Base-by-base conservation (phyloP, 2,888 invertebrate species). In the Lamellibrachia columna region DNA sequence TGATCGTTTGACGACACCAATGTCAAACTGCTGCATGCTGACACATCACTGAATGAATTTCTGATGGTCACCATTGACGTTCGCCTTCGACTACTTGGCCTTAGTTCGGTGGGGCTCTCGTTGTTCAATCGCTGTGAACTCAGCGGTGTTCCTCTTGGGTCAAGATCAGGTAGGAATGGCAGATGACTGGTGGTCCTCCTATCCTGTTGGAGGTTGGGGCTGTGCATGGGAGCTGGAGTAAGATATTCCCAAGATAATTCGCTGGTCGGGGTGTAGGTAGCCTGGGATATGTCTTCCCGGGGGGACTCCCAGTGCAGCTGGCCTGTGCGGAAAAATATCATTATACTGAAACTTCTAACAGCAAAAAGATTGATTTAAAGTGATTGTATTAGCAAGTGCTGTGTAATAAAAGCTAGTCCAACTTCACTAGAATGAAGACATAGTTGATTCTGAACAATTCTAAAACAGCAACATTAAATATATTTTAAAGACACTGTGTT, bases 81-180 rank as follows among this genome's bases (percentile, higher is more conserved):
- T 22, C 75, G 75, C 11, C 40, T 40, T 40, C 22, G 75, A 75
- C 6, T 75, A 75, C 22, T 75, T 22, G 75, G 22, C n/a, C 75
- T 75, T n/a, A 22, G 75, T 22, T 75, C 75, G 0, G 75, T 75
- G 75, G 75, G 6, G 75, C 75, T n/a, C 75, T 75, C 75, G 22
- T 75, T 75, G 75, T 75, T 75, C 75, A 75, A n/a, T 75, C 75
- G 75, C 75, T 75, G 75, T n/a, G 75, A 75, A 75, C 75, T 75
- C 22, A 75, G 75, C 22, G 75, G 75, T 75, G 75, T 75, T 75
- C 75, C 75, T 75, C 75, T 15, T 15, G 75, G 75, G 75, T 75
- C 75, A 15, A 75, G 75, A n/a, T 75, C 75, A 22, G 75, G 75
- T 22, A 75, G 75, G 75, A 75, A 75, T 22, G 75, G 75, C 3